Percentiles rank a stretch among this genome's conserved stretches.
phyloP scores from a whole-genome alignment of 2,113 vertebrate genomes.

The Kryptolebias marmoratus region DNA sequence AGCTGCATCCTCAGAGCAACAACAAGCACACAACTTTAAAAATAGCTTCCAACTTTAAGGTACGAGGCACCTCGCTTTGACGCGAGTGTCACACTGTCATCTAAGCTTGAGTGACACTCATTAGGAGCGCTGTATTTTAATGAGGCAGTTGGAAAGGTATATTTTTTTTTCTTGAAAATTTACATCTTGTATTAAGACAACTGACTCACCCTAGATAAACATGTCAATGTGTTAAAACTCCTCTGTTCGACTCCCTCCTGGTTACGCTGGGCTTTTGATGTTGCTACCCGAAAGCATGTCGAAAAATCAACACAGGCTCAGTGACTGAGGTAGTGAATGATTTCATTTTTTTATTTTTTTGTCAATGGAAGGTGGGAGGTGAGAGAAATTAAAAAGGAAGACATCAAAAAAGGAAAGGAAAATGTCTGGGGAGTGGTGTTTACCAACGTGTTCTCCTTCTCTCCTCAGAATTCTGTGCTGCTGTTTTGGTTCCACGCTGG shows the following conservation, averaged over 20 bases:
- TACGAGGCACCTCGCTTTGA: not conserved
- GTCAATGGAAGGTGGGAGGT: conserved; percentile 61
- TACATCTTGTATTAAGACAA: conserved; percentile 20
- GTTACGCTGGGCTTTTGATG: conserved; percentile 41
- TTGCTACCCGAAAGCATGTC: conserved; percentile 40
- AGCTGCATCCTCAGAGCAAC: not conserved
- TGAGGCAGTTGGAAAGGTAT: conserved; percentile 20
- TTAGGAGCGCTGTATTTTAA: conserved; percentile 27
- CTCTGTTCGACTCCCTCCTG: conserved; percentile 12
- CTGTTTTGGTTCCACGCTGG: conserved; percentile 57
- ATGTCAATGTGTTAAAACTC: conserved; percentile 40
- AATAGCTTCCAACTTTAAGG: conserved; percentile 8
- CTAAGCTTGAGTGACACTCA: conserved; percentile 9
- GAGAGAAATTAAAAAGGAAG: conserved; percentile 57
- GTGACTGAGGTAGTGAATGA: conserved; percentile 44
- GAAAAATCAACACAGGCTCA: conserved; percentile 30
- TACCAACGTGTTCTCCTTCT: conserved; percentile 40
- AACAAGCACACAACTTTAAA: not conserved
- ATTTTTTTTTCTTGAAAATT: conserved; percentile 34
- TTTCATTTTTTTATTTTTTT: conserved; percentile 47
- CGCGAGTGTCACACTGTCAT: not conserved
- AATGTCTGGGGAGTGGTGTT: conserved; percentile 58
- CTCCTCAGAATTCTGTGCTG: conserved; percentile 37
- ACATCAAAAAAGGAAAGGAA: conserved; percentile 42
- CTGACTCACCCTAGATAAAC: conserved; percentile 56